Percentiles rank a stretch among this genome's conserved stretches.
phyloP scores from a whole-genome alignment of 1,140 invertebrate genomes.

The Cotesia typhae region DNA sequence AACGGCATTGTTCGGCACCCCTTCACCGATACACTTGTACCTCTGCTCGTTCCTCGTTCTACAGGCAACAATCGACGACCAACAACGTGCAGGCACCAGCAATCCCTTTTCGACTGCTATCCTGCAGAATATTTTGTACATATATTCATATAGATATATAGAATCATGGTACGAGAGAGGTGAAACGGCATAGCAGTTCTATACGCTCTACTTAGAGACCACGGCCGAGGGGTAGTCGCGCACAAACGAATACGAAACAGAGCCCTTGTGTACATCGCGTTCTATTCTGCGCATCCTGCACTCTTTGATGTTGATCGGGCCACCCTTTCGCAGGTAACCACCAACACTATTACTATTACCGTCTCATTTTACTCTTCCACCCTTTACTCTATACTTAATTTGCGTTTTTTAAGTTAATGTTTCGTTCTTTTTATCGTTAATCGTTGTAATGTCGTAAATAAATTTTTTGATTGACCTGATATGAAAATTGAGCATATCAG shows the following conservation, averaged over 20 bases:
- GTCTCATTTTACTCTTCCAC: slow-evolving; percentile 20
- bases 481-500: too few relatives aligned
- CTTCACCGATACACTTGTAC: slow-evolving; percentile 60
- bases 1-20: slow-evolving; percentile 63
- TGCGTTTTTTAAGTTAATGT: slow-evolving; percentile 42
- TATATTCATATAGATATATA: slow-evolving; percentile 14
- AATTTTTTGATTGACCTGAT: too few relatives aligned
- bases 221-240: neutral
- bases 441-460: too few relatives aligned
- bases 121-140: too few relatives aligned
- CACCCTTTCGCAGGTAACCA: slow-evolving; percentile 41
- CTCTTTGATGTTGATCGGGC: slow-evolving; percentile 34
- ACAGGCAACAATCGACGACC: too few relatives aligned
- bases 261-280: slow-evolving; percentile 5
- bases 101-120: too few relatives aligned
- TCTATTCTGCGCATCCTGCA: slow-evolving; percentile 17
- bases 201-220: neutral
- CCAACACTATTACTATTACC: slow-evolving; percentile 28
- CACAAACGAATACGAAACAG: neutral
- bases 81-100: slow-evolving; percentile 11
- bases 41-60: slow-evolving; percentile 31
- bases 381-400: neutral
- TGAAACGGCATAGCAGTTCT: neutral
- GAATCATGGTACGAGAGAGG: slow-evolving; percentile 1
- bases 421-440: slow-evolving; percentile 11